Base-by-base conservation (phyloP, 2,113 vertebrate genomes). In the Calyptommatus sinebrachiatus region DNA sequence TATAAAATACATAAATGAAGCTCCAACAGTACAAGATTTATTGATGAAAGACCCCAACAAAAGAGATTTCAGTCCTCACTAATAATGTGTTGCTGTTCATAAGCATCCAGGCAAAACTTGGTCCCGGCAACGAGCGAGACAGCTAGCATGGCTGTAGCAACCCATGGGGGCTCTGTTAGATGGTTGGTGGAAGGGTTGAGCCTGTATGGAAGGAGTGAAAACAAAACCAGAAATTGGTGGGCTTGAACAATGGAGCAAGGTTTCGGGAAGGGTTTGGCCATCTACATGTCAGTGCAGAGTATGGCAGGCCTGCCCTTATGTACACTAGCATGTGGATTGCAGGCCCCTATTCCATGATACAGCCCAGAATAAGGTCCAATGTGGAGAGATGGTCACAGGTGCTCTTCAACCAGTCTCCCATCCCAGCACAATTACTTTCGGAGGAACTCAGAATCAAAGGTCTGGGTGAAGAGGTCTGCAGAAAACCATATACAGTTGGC, bases 131-230 rank as follows among this genome's bases (percentile, higher is more conserved):
- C 92, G 45, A 93, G 83, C 1, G 88, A 93, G 41, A 90, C 91
- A 1, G 91, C 90, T 48, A 93, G 46, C 88, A 88, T 91, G 78
- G 90, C 89, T 3, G 92, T 94, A 28, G 93, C 83, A 24, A 93
- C 90, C 91, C 92, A 93, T 8, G 88, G 87, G 1, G 91, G 91
- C 77, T 94, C 91, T 1, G 84, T 83, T 76, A 92, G 84, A 77
- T 91, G 90, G 85, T 94, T 93, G 79, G 84, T 87, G 70, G 82
- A 68, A 0, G 91, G 87, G 7, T 87, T 89, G 57, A 89, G 77
- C 93, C 94, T 95, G 84, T 61, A 50, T 16, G 50, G 60, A 46
- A 35, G 48, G 35, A 61, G 14, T 35, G n/a, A 41, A 62, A 76
- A 69, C 2, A 6, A 26, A 31, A 24, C 35, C 35, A 41, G 35